Conservation (phyloP, 2,113 vertebrate species). For the Ctenomys sociabilis region DNA sequence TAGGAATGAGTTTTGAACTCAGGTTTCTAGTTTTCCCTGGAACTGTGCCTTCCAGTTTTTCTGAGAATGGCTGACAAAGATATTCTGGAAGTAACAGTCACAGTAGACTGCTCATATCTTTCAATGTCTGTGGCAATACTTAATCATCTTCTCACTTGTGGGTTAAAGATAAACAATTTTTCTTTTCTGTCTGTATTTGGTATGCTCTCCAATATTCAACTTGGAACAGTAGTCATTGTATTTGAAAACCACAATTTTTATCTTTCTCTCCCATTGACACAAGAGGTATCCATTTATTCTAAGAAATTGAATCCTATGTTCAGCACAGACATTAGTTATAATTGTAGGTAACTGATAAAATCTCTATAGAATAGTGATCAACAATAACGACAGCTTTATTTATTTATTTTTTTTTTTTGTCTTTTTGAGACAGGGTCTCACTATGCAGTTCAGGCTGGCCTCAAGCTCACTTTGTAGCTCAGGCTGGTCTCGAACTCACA, state of each 20-base stretch:
- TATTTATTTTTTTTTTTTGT: too few species aligned
- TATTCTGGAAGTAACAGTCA: background rate
- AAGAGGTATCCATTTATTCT: background rate
- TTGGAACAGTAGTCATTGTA: background rate
- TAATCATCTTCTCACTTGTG: background rate
- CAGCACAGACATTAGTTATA: background rate
- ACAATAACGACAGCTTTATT: background rate
- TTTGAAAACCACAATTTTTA: background rate
- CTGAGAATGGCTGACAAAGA: background rate
- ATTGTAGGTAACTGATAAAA: background rate
- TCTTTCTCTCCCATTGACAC: background rate
- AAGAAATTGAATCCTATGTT: background rate
- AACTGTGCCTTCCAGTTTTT: background rate
- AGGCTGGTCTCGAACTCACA: too few species aligned
- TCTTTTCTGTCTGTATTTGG: background rate
- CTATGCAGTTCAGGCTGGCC: too few species aligned
- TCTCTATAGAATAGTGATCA: background rate
- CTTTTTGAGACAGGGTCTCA: too few species aligned
- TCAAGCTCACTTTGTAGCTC: too few species aligned
- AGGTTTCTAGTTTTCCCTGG: background rate
- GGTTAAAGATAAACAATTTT: background rate
- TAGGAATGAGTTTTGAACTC: background rate
- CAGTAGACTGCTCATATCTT: background rate
- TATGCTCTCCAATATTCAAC: fast-evolving
- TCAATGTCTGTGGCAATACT: background rate